Evolutionary conservation across 2,888 invertebrate species (phyloP), one percentile per base, ranked within the genome.

Genomic region (Diplolepis rosae): DNA sequence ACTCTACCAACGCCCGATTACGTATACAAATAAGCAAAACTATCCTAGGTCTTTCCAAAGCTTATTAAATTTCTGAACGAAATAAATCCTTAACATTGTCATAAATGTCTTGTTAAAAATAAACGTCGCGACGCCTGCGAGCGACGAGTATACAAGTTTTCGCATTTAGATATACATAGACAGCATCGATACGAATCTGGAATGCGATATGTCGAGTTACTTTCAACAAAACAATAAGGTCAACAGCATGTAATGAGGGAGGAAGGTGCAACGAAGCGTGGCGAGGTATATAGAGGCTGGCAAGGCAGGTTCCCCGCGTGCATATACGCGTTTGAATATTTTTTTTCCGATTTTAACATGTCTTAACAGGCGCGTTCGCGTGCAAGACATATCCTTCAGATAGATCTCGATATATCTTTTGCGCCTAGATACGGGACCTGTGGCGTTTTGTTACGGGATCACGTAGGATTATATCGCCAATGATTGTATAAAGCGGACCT

Each of bases 141-240:
- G 39, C 15, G 39, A 5, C 6, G 6, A 42, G n/a, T 6, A 1
- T 3, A 18, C 4, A 18, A 32, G 4, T 32, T 56, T 35, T 35
- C 39, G 11, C 0, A 24, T 51, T 48, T 32, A 22, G 24, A 61
- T 24, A 50, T 9, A 48, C 15, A 39, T 52, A 50, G 22, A 15
- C 48, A 18, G 18, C n/a, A 56, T 18, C 27, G 66, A 70, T 70
- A 54, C 13, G 39, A 67, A 70, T 72, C 54, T 45, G 66, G 68
- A 77, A 70, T 69, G 68, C 61, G 72, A 75, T 73, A 72, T 69
- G 68, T 72, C 74, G 73, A 67, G 72, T 69, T 73, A 80, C 82
- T 84, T 83, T 83, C 80, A 77, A 82, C 79, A 79, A 83, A 81
- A 82, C 82, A 83, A 85, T 85, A 83, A 83, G 84, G 83, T 82